These are phyloP conservation scores for Sarcophaga variegata DNA, from an alignment of 2,888 invertebrate genomes.

Conservation along the genomic window DNA sequence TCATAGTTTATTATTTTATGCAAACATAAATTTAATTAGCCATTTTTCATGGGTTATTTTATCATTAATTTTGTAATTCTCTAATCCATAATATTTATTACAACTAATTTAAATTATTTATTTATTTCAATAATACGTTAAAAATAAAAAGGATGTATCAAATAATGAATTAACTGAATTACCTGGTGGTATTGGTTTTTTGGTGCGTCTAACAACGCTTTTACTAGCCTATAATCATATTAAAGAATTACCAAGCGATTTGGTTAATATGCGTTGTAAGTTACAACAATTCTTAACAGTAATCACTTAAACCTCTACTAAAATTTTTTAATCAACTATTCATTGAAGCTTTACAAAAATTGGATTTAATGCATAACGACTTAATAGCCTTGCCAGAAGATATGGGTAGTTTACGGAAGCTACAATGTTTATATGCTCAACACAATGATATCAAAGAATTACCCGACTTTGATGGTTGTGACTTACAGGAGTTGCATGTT, in stretches of 20 bases:
- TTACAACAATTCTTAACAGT: constrained; percentile 62
- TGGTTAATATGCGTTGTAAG: constrained; percentile 91
- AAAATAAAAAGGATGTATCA: constrained; percentile 87
- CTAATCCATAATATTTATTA: not conserved
- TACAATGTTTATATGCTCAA: constrained; percentile 89
- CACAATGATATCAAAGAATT: constrained; percentile 90
- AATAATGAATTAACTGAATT: constrained; percentile 88
- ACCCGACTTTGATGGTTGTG: constrained; percentile 90
- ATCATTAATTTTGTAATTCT: not conserved
- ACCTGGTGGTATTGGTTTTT: constrained; percentile 91
- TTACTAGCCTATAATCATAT: constrained; percentile 89
- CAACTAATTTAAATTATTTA: constrained; percentile 23
- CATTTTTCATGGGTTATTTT: no score
- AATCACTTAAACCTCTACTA: not conserved
- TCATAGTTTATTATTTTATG: not conserved
- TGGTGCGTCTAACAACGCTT: constrained; percentile 89
- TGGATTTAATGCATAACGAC: constrained; percentile 89
- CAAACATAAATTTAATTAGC: not conserved
- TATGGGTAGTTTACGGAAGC: constrained; percentile 88
- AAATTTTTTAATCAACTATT: not conserved
- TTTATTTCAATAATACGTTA: constrained; percentile 29
- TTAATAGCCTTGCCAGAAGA: constrained; percentile 85
- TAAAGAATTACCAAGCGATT: constrained; percentile 89
- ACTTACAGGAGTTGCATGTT: constrained; percentile 90
- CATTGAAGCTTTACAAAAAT: constrained; percentile 84